Evolutionary conservation across 2,797 vertebrate genomes (phyloP).

Genomic region (Garrulus glandarius): DNA sequence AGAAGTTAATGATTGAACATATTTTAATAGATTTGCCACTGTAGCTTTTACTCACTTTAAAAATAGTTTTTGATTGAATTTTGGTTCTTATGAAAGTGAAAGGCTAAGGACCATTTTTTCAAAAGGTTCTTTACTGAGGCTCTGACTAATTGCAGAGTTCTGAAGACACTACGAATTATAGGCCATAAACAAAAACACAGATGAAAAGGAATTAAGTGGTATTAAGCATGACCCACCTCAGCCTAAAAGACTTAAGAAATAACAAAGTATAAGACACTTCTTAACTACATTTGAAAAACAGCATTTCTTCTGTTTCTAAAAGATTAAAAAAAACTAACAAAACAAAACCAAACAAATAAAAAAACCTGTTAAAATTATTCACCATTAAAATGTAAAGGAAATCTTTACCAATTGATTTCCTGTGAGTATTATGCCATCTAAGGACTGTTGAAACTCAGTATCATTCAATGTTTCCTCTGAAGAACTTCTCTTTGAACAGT

Average conservation of each 20-base stretch:
- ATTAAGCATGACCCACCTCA: neutral
- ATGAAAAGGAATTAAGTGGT: neutral
- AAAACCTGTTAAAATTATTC: neutral
- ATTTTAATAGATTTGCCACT: conserved; percentile 55
- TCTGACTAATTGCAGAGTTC: neutral
- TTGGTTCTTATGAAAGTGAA: conserved; percentile 9
- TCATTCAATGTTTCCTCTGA: neutral
- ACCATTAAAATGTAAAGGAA: neutral
- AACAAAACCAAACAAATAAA: neutral
- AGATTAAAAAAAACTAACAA: neutral
- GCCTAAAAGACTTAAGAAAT: neutral
- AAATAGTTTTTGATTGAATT: conserved; percentile 44
- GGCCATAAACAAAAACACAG: conserved; percentile 9
- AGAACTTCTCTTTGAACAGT: neutral
- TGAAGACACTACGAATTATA: neutral
- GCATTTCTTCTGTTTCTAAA: neutral
- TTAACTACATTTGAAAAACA: neutral
- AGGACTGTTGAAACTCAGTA: neutral
- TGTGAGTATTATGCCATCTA: neutral
- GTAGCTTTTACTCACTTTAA: conserved; percentile 30
- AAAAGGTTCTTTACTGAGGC: neutral
- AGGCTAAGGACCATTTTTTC: neutral
- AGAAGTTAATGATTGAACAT: conserved; percentile 58
- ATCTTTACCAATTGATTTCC: neutral
- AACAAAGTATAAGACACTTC: neutral